phyloP scores from a whole-genome alignment of 1,140 invertebrate genomes.

The Archegozetes longisetosus region DNA sequence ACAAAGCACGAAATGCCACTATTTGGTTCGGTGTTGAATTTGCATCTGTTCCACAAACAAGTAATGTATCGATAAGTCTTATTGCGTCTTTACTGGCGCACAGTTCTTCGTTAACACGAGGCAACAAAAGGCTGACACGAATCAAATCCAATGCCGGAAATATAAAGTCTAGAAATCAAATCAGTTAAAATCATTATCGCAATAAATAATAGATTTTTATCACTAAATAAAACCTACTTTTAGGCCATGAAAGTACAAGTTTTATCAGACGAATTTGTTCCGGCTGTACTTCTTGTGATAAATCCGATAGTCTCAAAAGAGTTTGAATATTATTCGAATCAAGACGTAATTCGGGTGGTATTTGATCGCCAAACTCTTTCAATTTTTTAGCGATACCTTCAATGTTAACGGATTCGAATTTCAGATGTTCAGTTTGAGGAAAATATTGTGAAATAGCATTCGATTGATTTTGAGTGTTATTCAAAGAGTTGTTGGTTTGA shows the following conservation, averaged over 20 bases:
- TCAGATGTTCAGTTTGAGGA: conserved; percentile 12
- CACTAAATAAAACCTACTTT: too few species aligned
- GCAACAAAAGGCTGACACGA: conserved; percentile 51
- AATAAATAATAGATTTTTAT: too few species aligned
- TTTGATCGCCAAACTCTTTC: conserved; percentile 10
- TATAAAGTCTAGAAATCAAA: too few species aligned
- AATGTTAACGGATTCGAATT: conserved; percentile 13
- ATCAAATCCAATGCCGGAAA: conserved; percentile 75
- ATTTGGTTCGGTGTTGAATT: conserved; percentile 48
- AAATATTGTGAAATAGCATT: neutral
- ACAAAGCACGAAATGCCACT: conserved; percentile 51
- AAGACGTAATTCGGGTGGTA: conserved; percentile 5
- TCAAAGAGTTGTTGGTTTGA: neutral
- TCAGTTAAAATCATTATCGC: too few species aligned
- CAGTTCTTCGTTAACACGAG: conserved; percentile 40
- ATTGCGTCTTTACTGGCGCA: conserved; percentile 26
- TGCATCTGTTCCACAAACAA: conserved; percentile 24
- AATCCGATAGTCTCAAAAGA: conserved; percentile 7
- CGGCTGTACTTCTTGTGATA: conserved; percentile 9
- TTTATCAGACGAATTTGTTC: conserved; percentile 10
- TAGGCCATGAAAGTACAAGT: conserved; percentile 24
- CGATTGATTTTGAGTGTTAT: neutral
- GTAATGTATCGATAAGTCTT: conserved; percentile 23
- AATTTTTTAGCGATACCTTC: conserved; percentile 12
- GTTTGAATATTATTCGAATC: neutral